Evolutionary conservation across 2,113 vertebrate genomes (phyloP).

Genomic region (Rhineura floridana): DNA sequence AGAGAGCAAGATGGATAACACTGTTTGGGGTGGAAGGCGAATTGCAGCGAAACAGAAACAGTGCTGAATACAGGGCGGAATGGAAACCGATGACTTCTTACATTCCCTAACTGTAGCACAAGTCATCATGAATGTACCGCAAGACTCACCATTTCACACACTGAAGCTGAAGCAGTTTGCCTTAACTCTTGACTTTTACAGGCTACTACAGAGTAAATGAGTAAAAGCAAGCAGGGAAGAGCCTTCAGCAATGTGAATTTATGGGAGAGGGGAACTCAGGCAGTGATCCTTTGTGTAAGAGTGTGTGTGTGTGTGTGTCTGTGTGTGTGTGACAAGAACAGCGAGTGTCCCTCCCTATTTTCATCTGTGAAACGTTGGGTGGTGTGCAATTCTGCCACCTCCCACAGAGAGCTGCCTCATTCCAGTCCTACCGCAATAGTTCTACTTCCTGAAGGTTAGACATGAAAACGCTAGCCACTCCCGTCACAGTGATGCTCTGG

Average conservation of each 20-base stretch:
- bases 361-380: not conserved
- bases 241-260: not conserved
- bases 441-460: too few species aligned
- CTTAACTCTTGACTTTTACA: not conserved
- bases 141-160: not conserved
- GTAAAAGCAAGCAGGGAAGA: not conserved
- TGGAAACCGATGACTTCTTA: too few species aligned
- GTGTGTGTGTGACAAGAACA: not conserved
- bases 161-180: not conserved
- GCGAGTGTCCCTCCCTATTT: not conserved
- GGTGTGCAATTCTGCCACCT: not conserved
- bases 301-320: not conserved
- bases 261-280: not conserved
- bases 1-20: too few species aligned
- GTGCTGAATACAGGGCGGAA: too few species aligned
- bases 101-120: too few species aligned
- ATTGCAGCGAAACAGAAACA: too few species aligned
- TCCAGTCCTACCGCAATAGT: not conserved
- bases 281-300: not conserved
- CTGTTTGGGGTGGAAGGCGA: too few species aligned
- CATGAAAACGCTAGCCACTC: not conserved
- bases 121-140: not conserved
- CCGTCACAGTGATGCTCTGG: fast-evolving
- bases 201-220: not conserved
- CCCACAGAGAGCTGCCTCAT: not conserved